phyloP scores from a whole-genome alignment of 2,113 vertebrate genomes.

The Symphodus melops region DNA sequence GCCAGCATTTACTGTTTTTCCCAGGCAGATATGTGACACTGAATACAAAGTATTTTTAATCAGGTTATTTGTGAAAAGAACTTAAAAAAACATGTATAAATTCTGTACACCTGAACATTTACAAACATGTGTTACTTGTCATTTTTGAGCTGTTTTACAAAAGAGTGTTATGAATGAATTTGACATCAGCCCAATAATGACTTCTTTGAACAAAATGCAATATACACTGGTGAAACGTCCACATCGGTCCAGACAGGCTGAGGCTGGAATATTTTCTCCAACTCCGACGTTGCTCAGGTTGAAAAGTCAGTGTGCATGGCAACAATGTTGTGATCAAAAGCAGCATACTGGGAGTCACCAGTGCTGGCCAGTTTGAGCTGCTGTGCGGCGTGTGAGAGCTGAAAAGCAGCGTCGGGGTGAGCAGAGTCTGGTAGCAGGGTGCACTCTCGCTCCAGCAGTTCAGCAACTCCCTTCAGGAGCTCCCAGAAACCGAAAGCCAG shows the following conservation, averaged over 20 bases:
- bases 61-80: conserved; percentile 19
- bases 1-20: not conserved
- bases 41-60: conserved; percentile 32
- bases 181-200: not conserved
- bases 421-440: conserved; percentile 94
- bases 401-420: conserved; percentile 95
- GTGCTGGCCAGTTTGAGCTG: conserved; percentile 95
- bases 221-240: not conserved
- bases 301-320: conserved; percentile 98
- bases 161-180: not conserved
- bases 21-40: conserved; percentile 10
- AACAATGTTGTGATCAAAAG: conserved; percentile 93
- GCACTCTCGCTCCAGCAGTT: conserved; percentile 96
- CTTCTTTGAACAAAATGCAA: not conserved
- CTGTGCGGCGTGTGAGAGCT: conserved; percentile 94
- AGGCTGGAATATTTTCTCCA: not conserved
- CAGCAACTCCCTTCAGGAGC: conserved; percentile 94
- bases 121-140: conserved; percentile 12
- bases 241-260: conserved; percentile 2
- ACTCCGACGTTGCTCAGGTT: conserved; percentile 61
- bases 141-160: conserved; percentile 3
- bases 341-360: conserved; percentile 89
- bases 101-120: conserved; percentile 34
- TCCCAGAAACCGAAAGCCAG: conserved; percentile 97
- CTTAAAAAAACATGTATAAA: conserved; percentile 34